A percentile compares a stretch with the other conserved stretches of the same genome.
These are phyloP conservation scores for Todiramphus saurophagus DNA, from an alignment of 2,113 vertebrate genomes.

Conservation along the genomic window DNA sequence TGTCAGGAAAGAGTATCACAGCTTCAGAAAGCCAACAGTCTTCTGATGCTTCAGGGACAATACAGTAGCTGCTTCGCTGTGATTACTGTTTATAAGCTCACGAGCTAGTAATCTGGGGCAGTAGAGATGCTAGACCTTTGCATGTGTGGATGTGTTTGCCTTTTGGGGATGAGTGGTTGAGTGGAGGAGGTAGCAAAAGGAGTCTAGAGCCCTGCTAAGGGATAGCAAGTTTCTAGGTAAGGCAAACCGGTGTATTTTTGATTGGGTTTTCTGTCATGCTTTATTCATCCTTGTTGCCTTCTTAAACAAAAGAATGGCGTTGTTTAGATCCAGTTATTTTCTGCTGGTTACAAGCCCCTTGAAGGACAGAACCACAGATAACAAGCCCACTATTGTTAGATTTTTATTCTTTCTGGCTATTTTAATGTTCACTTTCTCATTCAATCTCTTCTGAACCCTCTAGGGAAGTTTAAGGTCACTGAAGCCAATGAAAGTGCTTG, in stretches of 20 bases:
- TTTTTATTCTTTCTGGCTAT: background rate
- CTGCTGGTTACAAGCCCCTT: background rate
- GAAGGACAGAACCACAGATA: background rate
- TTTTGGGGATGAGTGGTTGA: background rate
- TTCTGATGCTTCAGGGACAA: background rate
- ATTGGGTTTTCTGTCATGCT: background rate
- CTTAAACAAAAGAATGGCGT: background rate
- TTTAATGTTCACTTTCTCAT: background rate
- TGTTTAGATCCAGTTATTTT: background rate
- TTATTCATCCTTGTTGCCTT: background rate
- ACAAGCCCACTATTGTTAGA: background rate
- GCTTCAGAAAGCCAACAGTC: background rate
- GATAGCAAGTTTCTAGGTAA: background rate
- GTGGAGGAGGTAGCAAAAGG: background rate
- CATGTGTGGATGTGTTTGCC: background rate
- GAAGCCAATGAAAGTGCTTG: background rate
- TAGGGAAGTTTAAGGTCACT: background rate
- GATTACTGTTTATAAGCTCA: background rate
- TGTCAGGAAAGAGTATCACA: background rate
- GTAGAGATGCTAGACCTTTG: background rate
- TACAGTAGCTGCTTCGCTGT: background rate
- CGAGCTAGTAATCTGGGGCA: background rate
- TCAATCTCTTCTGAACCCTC: background rate
- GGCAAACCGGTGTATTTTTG: background rate
- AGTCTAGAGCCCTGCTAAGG: background rate